Evolutionary conservation across 2,113 vertebrate genomes (phyloP).

Genomic region (Phyllostomus discolor): DNA sequence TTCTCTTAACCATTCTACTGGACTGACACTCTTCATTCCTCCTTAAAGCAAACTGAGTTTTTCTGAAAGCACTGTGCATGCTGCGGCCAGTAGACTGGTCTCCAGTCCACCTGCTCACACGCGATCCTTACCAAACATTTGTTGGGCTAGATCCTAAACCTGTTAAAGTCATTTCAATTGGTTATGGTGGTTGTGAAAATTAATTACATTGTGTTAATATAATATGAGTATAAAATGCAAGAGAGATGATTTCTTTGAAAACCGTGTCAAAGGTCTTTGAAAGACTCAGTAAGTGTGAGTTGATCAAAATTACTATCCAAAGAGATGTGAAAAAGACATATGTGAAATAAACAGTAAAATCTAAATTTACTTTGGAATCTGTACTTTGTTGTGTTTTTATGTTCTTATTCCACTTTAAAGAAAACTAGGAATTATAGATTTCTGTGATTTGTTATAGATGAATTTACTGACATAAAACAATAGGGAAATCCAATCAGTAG

Average conservation of each 20-base stretch:
- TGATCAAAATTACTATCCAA: conserved; percentile 16
- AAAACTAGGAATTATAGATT: background rate
- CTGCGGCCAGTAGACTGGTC: background rate
- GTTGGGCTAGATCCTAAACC: background rate
- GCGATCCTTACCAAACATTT: background rate
- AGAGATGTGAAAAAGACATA: background rate
- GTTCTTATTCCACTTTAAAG: background rate
- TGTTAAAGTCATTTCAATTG: background rate
- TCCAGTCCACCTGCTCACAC: background rate
- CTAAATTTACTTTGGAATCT: background rate
- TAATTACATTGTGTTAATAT: background rate
- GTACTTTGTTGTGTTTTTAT: background rate
- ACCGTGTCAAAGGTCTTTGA: conserved; percentile 21
- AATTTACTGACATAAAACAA: background rate
- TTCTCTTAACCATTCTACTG: background rate
- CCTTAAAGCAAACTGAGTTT: background rate
- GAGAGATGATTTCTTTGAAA: background rate
- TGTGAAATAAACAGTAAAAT: conserved; percentile 10
- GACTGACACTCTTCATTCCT: background rate
- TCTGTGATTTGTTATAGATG: background rate
- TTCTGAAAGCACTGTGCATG: background rate
- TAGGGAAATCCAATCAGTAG: background rate
- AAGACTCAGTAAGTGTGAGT: background rate
- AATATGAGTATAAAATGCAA: background rate
- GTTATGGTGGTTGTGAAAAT: background rate